Percentiles rank a stretch among this genome's conserved stretches.
phyloP scores from a whole-genome alignment of 2,113 vertebrate species.

The Dromaius novaehollandiae region DNA sequence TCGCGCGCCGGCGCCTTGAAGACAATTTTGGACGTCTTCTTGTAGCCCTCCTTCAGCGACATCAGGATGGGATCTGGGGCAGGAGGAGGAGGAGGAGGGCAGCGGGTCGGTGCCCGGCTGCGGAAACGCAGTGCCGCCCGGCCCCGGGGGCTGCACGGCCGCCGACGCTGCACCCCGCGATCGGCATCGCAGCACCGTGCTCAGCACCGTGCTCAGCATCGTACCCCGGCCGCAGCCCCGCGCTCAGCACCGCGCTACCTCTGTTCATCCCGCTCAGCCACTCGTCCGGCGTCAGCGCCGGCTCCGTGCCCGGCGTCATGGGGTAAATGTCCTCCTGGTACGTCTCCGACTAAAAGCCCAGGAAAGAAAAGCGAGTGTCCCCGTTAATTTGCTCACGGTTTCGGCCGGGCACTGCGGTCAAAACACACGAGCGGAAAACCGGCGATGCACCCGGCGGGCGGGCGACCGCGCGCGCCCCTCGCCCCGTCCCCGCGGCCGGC shows the following conservation, averaged over 20 bases:
- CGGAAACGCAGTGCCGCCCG: no score
- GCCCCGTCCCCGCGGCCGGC: not conserved
- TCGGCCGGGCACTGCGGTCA: no score
- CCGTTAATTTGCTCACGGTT: no score
- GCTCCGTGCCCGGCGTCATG: conserved; percentile 94
- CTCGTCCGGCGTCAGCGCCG: conserved; percentile 88
- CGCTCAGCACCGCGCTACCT: conserved; percentile 73
- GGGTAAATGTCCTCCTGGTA: conserved; percentile 99
- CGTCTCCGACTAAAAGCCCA: conserved; percentile 87
- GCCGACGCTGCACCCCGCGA: no score
- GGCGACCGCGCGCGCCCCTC: not conserved
- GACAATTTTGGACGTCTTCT: conserved; percentile 84
- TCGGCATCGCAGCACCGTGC: no score
- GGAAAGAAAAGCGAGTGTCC: not conserved
- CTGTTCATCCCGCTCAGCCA: conserved; percentile 94
- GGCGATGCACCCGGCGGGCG: no score
- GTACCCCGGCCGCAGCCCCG: no score
- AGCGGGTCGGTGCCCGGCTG: no score
- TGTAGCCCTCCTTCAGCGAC: conserved; percentile 94
- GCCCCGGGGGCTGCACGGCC: no score
- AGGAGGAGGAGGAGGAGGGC: not conserved
- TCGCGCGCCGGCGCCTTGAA: conserved; percentile 92
- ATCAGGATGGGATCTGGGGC: conserved; percentile 91
- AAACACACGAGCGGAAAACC: no score
- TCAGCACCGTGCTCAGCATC: no score